Evolutionary conservation across 2,888 invertebrate species (phyloP), one percentile per base, ranked within the genome.

Genomic region (Hermaeophaga mercurialis): DNA sequence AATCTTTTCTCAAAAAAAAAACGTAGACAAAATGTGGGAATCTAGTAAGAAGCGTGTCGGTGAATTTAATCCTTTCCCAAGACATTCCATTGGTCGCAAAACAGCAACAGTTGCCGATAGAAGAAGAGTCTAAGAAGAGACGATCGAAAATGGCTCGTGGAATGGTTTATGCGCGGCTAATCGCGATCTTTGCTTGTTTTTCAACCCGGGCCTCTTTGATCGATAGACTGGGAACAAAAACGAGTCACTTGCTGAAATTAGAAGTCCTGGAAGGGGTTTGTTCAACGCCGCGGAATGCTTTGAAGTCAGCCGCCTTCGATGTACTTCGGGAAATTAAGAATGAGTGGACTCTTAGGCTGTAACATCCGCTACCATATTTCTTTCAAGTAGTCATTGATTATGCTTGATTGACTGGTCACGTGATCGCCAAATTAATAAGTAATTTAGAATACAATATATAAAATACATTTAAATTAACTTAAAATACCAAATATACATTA

Each of bases 181-280:
- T 66, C 65, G 66, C 66, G 63, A 65, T 66, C 64, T 62, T 58
- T 62, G 64, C 63, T 62, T 64, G 65, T 70, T 70, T 67, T 68
- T 66, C 59, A 53, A 52, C 44, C 43, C 36, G 56, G 46, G 56
- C 58, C 39, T 50, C 48, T 54, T 61, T 68, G 68, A 67, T 68
- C 66, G 65, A 68, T 68, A 68, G 66, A 68, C 68, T 66, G 68
- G 72, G 69, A 72, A 74, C 73, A 75, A 75, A 75, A 75, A 75
- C 73, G 72, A 73, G 74, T 73, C 75, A 74, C 70, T 74, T 72
- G 75, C 71, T 72, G 75, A 75, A 75, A 75, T 75, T 75, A 74
- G 74, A 75, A 75, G 75, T 74, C 73, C 73, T 73, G 73, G 73
- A 73, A 74, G 74, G 69, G 54, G 65, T 65, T 60, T 68, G 72